A percentile compares a stretch with the other conserved stretches of the same genome.
phyloP scores from a whole-genome alignment of 2,888 invertebrate species.

The Drosophila fungiperda region DNA sequence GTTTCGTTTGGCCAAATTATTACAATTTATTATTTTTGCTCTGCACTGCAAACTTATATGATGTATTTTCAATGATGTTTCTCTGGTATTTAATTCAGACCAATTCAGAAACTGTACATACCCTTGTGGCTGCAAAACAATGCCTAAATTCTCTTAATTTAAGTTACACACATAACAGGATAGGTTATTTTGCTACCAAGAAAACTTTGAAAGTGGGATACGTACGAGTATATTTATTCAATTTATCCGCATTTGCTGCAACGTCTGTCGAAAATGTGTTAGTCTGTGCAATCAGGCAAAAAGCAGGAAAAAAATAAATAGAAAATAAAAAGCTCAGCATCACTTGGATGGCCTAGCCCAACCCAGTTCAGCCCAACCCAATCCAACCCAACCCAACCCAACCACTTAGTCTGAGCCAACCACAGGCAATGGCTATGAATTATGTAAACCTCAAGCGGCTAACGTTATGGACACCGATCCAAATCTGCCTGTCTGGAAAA shows the following conservation, averaged over 20 bases:
- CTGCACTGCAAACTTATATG: not conserved
- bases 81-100: not conserved
- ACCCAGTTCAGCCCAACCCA: slow-evolving; percentile 24
- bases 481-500: slow-evolving; percentile 40
- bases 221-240: slow-evolving; percentile 43
- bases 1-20: not conserved
- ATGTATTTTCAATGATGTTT: not conserved
- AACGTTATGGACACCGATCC: slow-evolving; percentile 49
- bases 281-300: slow-evolving; percentile 56
- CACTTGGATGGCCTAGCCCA: slow-evolving; percentile 32
- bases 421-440: slow-evolving; percentile 67
- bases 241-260: slow-evolving; percentile 41
- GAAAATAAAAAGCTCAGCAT: slow-evolving; percentile 2
- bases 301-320: slow-evolving; percentile 4
- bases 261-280: slow-evolving; percentile 53
- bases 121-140: not conserved
- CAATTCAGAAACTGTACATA: not conserved
- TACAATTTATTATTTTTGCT: not conserved
- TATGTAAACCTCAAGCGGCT: slow-evolving; percentile 77
- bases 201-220: not conserved
- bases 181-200: not conserved
- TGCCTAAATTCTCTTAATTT: not conserved
- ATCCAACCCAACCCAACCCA: slow-evolving; percentile 6
- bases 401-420: slow-evolving; percentile 48
- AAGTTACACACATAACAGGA: not conserved